Evolutionary conservation across 30 jellyfish, hydroid and myxozoan genomes (phyloP), one percentile per base, ranked within the genome.

Genomic region (Cassiopea xamachana): DNA sequence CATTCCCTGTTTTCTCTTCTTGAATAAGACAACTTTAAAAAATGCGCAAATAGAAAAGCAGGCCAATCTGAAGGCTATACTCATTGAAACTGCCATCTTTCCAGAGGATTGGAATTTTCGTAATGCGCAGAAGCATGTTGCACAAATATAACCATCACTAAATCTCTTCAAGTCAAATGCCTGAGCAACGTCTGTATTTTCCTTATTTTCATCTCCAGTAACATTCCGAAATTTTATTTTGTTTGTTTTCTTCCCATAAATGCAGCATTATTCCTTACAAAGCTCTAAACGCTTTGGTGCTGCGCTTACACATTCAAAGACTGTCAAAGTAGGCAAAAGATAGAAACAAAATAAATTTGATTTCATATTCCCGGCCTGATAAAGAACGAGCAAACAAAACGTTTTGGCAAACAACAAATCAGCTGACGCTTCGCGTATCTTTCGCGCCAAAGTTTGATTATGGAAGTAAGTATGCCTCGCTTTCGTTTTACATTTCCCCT

Each of bases 391-490:
- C 79, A 69, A 69, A 69, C 79, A 39, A 17, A 7, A 43, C 12
- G 12, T 6, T 39, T 7, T 69, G 79, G 79, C n/a, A 69, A 16
- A 69, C 79, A 69, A 69, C n/a, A 43, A 7, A 69, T 69, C 79
- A 69, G 79, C 79, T 69, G 79, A 69, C n/a, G 12, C 48, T 69
- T 7, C 12, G 79, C 12, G 79, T 27, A 27, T 27, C 39, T 69
- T 69, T 69, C 79, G 79, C 79, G 79, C 79, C 79, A 69, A 69
- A 69, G 12, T 69, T 69, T 69, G 79, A 69, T 0, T 6, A 69
- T 16, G 19, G 79, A 69, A 69, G 39, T 39, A 6, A 14, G 13
- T 14, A 14, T 59, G 69, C 69, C 69, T 59, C 69, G 0, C 14
- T 59, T 59, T 59, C 69, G 69, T 59, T 59, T 59, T 59, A 59